phyloP scores from a whole-genome alignment of 2,888 invertebrate species.

The Amphiduros pacificus region DNA sequence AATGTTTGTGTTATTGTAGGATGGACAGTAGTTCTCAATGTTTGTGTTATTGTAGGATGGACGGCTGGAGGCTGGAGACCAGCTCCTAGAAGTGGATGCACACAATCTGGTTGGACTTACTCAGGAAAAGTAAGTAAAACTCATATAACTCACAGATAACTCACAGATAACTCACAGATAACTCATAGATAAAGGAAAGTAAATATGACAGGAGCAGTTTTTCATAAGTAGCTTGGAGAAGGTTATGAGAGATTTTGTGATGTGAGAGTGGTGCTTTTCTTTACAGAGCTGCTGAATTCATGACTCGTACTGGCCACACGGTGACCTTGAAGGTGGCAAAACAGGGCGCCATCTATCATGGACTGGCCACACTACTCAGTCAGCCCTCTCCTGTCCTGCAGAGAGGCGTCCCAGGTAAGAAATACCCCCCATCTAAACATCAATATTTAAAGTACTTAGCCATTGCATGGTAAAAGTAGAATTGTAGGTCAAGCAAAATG shows the following conservation, averaged over 20 bases:
- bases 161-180: too few relatives aligned
- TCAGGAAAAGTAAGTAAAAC: constrained; percentile 68
- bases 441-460: too few relatives aligned
- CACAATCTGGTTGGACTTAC: constrained; percentile 83
- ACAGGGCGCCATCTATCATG: constrained; percentile 96
- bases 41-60: constrained; percentile 74
- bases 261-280: too few relatives aligned
- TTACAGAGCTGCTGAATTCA: constrained; percentile 87
- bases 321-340: constrained; percentile 96
- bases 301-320: constrained; percentile 89
- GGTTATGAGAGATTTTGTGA: too few relatives aligned
- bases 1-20: too few relatives aligned
- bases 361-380: constrained; percentile 86
- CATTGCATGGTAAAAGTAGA: too few relatives aligned
- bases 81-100: constrained; percentile 93
- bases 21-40: too few relatives aligned
- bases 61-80: constrained; percentile 93
- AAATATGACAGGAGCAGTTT: too few relatives aligned
- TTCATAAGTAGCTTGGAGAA: too few relatives aligned
- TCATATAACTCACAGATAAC: background rate
- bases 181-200: too few relatives aligned
- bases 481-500: too few relatives aligned
- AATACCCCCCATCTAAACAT: too few relatives aligned
- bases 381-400: constrained; percentile 76
- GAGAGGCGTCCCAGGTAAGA: constrained; percentile 39